Conservation (phyloP, 37 sponge, comb jelly and placozoan genomes). For the Halisarca cf. caerulea region DNA sequence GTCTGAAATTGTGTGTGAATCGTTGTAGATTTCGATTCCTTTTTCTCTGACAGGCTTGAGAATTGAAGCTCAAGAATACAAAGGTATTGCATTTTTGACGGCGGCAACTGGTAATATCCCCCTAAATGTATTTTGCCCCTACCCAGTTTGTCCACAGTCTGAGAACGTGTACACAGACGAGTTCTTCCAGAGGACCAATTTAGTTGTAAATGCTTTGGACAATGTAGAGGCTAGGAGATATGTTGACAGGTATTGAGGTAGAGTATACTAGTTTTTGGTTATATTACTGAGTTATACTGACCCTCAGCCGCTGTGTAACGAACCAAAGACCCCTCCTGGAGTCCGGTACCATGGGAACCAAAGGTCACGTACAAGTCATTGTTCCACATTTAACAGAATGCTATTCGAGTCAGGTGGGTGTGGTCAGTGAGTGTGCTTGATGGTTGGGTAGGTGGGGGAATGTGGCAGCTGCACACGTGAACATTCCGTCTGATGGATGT, state of each 20-base stretch:
- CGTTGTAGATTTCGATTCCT: no score
- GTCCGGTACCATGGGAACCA: constrained; percentile 92
- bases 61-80: constrained; percentile 61
- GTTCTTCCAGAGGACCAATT: constrained; percentile 73
- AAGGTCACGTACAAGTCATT: constrained; percentile 94
- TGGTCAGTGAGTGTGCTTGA: neutral
- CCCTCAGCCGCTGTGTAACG: constrained; percentile 86
- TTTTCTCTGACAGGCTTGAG: constrained; percentile 27
- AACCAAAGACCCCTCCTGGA: constrained; percentile 89
- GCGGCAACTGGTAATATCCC: neutral
- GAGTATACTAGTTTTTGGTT: neutral
- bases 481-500: neutral
- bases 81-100: constrained; percentile 28
- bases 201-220: constrained; percentile 94
- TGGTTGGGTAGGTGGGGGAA: neutral
- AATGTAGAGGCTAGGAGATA: constrained; percentile 97
- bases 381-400: constrained; percentile 94
- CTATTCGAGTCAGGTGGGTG: constrained; percentile 88
- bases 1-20: no score
- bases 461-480: neutral
- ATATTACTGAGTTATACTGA: neutral
- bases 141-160: constrained; percentile 63
- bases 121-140: neutral
- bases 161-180: constrained; percentile 80
- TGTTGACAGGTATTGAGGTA: constrained; percentile 96